phyloP scores from a whole-genome alignment of 2,113 vertebrate species.

The Origma solitaria region DNA sequence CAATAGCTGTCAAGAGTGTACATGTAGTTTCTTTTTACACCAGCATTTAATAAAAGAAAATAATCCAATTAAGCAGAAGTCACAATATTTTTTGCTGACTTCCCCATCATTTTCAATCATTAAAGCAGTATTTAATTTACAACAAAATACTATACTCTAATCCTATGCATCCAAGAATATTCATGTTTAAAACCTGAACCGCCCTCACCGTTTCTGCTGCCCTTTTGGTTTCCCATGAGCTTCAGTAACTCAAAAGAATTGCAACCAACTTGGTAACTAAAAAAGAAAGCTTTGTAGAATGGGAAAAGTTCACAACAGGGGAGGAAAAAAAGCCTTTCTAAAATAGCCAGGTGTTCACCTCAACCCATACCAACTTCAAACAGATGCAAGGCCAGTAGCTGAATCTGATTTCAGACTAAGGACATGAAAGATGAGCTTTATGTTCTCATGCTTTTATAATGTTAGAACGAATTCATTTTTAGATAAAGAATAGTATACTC shows the following conservation, averaged over 20 bases:
- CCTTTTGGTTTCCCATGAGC: slow-evolving; percentile 29
- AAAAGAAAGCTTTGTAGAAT: slow-evolving; percentile 52
- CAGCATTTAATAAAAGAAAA: background rate
- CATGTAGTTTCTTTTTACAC: background rate
- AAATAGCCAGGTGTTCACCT: slow-evolving; percentile 64
- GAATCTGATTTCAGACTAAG: slow-evolving; percentile 48
- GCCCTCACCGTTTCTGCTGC: slow-evolving; percentile 21
- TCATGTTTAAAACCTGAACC: slow-evolving; percentile 32
- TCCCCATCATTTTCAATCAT: background rate
- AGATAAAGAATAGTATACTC: slow-evolving; percentile 38
- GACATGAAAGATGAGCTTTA: slow-evolving; percentile 52
- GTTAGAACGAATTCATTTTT: slow-evolving; percentile 8
- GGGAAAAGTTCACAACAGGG: slow-evolving; percentile 49
- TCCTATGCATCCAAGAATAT: background rate
- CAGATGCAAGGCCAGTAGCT: slow-evolving; percentile 36
- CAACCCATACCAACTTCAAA: slow-evolving; percentile 54
- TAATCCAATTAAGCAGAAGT: background rate
- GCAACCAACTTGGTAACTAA: slow-evolving; percentile 32
- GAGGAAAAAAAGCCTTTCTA: slow-evolving; percentile 36
- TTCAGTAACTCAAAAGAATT: slow-evolving; percentile 55
- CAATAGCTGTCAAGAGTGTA: background rate
- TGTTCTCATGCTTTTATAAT: slow-evolving; percentile 11
- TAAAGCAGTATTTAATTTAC: background rate
- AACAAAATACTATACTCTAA: background rate
- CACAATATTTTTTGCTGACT: background rate